Evolutionary conservation across 2,888 invertebrate species (phyloP), one percentile per base, ranked within the genome.

Genomic region (Acleris laterana): DNA sequence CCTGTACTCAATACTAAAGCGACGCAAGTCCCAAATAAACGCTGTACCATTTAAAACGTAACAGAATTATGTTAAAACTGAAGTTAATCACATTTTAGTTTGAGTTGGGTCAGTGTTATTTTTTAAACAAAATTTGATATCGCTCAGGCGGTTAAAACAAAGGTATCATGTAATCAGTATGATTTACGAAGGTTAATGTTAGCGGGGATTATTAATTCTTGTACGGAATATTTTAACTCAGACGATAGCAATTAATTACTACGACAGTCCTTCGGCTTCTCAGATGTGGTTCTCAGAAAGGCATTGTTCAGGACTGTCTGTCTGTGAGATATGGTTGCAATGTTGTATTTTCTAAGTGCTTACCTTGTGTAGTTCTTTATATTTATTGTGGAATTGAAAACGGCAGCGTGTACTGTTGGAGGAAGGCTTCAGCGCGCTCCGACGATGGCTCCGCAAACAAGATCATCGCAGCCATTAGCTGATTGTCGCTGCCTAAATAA

Each of bases 371-470:
- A 53, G 53, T 53, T 16, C 22, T 22, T 16, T 55, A 17, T 65
- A 50, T 61, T 61, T 65, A 60, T 65, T 65, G 50, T 61, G 64
- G 17, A 16, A 38, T 53, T 49, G 38, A 28, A 48, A 64, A 64
- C 55, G 46, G 50, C 19, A 44, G 49, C 57, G 46, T 42, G 42
- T 20, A n/a, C 20, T 20, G 42, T 55, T 44, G 32, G 57, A 38
- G 13, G 68, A 69, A 63, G 53, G 56, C 68, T 70, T 53, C 73
- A 70, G 71, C 69, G 70, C 66, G 68, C 72, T 44, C 61, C 38
- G 65, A 81, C 72, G 80, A 90, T 80, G 75, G 83, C 82, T 77
- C 57, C 69, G 82, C 81, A 89, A 89, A 90, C 80, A 89, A 69
- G 80, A 81, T 84, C 74, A 79, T 77, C 82, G 64, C 65, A 69